Conservation (phyloP, 2,888 invertebrate genomes). For the Eucera pruinosa region DNA sequence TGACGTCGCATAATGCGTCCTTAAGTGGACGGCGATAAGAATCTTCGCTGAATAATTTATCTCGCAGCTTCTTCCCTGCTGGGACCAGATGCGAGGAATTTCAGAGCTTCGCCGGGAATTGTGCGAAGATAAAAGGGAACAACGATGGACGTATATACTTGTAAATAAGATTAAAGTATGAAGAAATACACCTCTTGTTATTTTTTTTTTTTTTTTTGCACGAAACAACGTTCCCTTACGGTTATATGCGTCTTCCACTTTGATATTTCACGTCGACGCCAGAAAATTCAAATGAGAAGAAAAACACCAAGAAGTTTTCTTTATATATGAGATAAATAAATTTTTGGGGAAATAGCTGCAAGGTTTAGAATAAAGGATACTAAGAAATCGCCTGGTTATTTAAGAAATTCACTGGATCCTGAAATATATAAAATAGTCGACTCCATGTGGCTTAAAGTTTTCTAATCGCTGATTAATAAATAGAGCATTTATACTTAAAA, state of each 20-base stretch:
- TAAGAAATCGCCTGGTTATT: too few species aligned
- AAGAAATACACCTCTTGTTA: not conserved
- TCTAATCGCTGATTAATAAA: too few species aligned
- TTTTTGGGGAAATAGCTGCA: too few species aligned
- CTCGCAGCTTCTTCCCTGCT: not conserved
- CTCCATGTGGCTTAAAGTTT: too few species aligned
- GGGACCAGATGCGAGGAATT: not conserved
- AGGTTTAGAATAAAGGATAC: too few species aligned
- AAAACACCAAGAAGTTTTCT: not conserved
- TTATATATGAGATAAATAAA: too few species aligned
- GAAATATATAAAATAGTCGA: too few species aligned
- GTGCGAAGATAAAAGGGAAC: not conserved
- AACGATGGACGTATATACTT: not conserved
- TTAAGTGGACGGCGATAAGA: slow-evolving; percentile 12
- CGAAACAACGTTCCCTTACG: too few species aligned
- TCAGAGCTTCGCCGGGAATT: not conserved
- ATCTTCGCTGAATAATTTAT: slow-evolving; percentile 21
- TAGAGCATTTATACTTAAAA: too few species aligned
- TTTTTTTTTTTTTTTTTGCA: not conserved
- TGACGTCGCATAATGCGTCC: slow-evolving; percentile 15
- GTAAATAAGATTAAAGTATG: not conserved
- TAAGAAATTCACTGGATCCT: too few species aligned
- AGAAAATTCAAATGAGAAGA: not conserved
- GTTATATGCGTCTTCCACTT: too few species aligned
- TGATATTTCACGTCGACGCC: too few species aligned